A percentile compares a stretch with the other conserved stretches of the same genome.
Conservation (phyloP, 2,888 invertebrate genomes). For the Holacanthella duospinosa region DNA sequence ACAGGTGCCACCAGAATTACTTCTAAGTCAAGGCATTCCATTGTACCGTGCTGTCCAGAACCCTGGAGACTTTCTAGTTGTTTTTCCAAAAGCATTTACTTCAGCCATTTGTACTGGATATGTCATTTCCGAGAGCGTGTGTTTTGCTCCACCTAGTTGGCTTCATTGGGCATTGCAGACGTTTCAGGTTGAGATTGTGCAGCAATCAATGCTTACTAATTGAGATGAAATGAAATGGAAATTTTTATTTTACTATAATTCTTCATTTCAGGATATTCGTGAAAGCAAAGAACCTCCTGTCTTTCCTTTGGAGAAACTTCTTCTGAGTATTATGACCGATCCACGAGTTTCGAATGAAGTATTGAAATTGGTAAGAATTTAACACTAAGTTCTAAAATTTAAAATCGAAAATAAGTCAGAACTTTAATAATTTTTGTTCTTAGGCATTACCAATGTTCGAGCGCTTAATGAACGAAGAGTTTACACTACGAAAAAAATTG, state of each 20-base stretch:
- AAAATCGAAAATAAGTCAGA: too few species aligned
- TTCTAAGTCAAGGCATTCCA: slow-evolving; percentile 65
- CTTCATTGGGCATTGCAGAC: slow-evolving; percentile 58
- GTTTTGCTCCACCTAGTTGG: slow-evolving; percentile 76
- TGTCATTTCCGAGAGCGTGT: slow-evolving; percentile 81
- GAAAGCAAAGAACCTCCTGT: slow-evolving; percentile 80
- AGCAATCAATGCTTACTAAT: not conserved
- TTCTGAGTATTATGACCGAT: slow-evolving; percentile 64
- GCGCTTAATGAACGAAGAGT: slow-evolving; percentile 53
- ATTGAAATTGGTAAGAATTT: slow-evolving; percentile 49
- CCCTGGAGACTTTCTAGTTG: slow-evolving; percentile 78
- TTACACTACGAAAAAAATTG: slow-evolving; percentile 53
- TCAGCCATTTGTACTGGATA: slow-evolving; percentile 80
- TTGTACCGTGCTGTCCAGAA: slow-evolving; percentile 69
- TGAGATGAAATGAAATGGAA: too few species aligned
- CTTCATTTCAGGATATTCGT: slow-evolving; percentile 55
- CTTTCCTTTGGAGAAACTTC: slow-evolving; percentile 72
- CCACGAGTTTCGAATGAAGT: slow-evolving; percentile 53
- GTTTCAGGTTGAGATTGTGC: slow-evolving; percentile 51
- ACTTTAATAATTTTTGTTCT: too few species aligned
- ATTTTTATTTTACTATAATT: not conserved
- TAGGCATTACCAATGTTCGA: slow-evolving; percentile 54
- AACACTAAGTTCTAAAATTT: too few species aligned
- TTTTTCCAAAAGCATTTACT: slow-evolving; percentile 80
- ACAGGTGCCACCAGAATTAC: slow-evolving; percentile 63